A percentile compares a stretch with the other conserved stretches of the same genome.
Conservation (phyloP, 1,140 invertebrate genomes). For the Idris sp. region DNA sequence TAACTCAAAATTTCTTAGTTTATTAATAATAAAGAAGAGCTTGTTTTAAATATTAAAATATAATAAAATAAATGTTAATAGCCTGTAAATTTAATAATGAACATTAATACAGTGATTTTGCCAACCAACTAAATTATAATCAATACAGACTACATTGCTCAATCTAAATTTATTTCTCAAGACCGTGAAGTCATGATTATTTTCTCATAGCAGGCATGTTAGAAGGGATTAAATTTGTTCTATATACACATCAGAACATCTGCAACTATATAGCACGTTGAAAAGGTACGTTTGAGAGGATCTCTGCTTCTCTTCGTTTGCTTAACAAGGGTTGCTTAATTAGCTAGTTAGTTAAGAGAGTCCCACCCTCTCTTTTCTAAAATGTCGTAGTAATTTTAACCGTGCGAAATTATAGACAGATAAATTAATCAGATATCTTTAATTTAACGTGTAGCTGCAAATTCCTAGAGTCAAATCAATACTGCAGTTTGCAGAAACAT, state of each 20-base stretch:
- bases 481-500: too few relatives aligned
- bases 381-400: slow-evolving; percentile 57
- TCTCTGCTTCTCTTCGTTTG: slow-evolving; percentile 57
- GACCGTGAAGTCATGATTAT: slow-evolving; percentile 32
- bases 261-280: slow-evolving; percentile 43
- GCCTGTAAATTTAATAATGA: not conserved
- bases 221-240: slow-evolving; percentile 48
- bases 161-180: slow-evolving; percentile 34
- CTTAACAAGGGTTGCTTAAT: slow-evolving; percentile 66
- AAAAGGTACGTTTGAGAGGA: slow-evolving; percentile 59
- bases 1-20: too few relatives aligned
- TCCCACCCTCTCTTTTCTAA: slow-evolving; percentile 49
- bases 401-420: slow-evolving; percentile 67
- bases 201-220: slow-evolving; percentile 35
- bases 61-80: too few relatives aligned
- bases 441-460: too few relatives aligned
- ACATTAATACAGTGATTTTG: slow-evolving; percentile 2
- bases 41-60: too few relatives aligned
- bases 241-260: slow-evolving; percentile 49
- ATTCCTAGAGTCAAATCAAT: too few relatives aligned
- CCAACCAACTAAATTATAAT: slow-evolving; percentile 16
- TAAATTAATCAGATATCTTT: slow-evolving; percentile 68
- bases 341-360: slow-evolving; percentile 64
- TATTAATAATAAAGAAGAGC: too few relatives aligned
- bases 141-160: slow-evolving; percentile 19